These are phyloP conservation scores for Myzus persicae DNA, from an alignment of 1,140 invertebrate species.

Conservation along the genomic window DNA sequence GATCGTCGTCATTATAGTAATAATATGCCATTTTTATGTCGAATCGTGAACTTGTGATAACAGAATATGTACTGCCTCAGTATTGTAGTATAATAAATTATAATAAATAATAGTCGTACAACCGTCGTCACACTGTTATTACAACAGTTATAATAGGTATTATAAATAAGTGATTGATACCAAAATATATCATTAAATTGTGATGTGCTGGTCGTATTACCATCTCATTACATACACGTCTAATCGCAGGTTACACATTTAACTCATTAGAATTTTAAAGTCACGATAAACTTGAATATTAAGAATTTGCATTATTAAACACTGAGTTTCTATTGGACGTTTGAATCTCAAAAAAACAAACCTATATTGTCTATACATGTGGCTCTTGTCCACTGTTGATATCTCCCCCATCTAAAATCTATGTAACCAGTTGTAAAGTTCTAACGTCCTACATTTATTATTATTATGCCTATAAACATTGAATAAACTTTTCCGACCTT, in stretches of 20 bases:
- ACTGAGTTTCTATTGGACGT: background rate
- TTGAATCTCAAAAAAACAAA: background rate
- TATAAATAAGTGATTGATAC: background rate
- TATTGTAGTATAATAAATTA: background rate
- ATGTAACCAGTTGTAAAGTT: background rate
- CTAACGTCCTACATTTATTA: background rate
- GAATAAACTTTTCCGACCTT: too few species aligned
- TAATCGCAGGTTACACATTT: background rate
- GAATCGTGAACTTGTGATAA: background rate
- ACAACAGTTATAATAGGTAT: background rate
- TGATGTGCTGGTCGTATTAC: too few species aligned
- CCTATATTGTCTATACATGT: background rate
- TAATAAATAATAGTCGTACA: background rate
- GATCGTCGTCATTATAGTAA: background rate
- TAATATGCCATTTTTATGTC: background rate
- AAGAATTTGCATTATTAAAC: background rate
- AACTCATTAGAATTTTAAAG: background rate
- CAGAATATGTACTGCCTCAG: background rate
- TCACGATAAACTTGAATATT: background rate
- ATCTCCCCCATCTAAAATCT: background rate
- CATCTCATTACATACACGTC: too few species aligned
- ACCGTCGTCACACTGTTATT: background rate
- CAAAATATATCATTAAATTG: background rate
- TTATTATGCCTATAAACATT: background rate
- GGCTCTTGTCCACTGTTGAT: background rate